A percentile compares a stretch with the other conserved stretches of the same genome.
These are phyloP conservation scores for Hybognathus amarus DNA, from an alignment of 2,797 vertebrate species.

Conservation along the genomic window DNA sequence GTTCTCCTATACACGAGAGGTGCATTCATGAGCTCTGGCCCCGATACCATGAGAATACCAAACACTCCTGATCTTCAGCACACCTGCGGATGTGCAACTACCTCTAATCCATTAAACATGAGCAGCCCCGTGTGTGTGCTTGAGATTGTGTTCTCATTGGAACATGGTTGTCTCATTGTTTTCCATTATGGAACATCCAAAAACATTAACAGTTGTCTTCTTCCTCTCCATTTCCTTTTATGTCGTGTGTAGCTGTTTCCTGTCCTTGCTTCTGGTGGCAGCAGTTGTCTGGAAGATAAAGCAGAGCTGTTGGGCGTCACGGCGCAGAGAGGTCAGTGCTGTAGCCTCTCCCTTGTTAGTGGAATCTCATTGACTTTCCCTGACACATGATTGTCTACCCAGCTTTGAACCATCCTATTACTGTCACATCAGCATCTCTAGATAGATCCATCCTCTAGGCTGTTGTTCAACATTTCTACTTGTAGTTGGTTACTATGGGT, in stretches of 20 bases:
- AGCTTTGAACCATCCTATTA: not conserved
- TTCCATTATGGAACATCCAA: constrained; percentile 2
- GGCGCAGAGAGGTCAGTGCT: constrained; percentile 90
- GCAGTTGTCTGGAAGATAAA: constrained; percentile 99
- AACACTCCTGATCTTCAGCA: constrained; percentile 26
- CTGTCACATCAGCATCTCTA: not conserved
- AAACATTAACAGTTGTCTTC: not conserved
- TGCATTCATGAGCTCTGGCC: constrained; percentile 21
- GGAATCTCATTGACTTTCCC: not conserved
- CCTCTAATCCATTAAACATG: constrained; percentile 30
- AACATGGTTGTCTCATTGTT: not conserved
- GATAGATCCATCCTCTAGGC: not conserved
- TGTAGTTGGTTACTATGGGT: not conserved
- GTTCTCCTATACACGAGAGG: not conserved
- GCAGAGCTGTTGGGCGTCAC: constrained; percentile 98
- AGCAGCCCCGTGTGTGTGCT: constrained; percentile 15
- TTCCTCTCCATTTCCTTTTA: constrained; percentile 7
- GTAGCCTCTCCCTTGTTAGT: not conserved
- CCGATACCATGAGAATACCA: not conserved
- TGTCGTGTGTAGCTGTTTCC: constrained; percentile 87
- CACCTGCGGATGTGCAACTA: constrained; percentile 5
- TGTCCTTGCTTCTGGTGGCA: constrained; percentile 95
- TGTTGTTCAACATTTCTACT: not conserved
- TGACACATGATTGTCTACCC: not conserved
- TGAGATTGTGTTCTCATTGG: not conserved